Evolutionary conservation across 2,113 vertebrate genomes (phyloP), one percentile per base, ranked within the genome.

Genomic region (Gallinago media): DNA sequence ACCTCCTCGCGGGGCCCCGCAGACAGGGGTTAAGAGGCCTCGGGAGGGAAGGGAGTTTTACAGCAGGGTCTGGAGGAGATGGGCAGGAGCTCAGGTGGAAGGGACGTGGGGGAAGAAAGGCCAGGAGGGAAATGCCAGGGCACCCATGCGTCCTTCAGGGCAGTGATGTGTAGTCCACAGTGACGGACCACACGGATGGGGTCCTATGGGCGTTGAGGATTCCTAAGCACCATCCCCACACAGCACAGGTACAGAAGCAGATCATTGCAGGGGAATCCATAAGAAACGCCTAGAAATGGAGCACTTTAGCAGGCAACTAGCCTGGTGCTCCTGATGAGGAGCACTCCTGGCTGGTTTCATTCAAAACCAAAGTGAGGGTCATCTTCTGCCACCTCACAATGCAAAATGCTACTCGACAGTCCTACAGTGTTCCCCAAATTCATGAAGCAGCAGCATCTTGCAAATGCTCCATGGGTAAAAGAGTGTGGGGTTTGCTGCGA

Each of bases 11-110:
- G 0, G 72, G 83, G 94, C 93, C 85, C 42, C 0, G 74, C 76
- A 79, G 91, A 94, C 93, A 93, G 91, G 81, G 96, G 92, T 95
- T 86, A 94, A 95, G 90, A 94, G 92, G 86, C 88, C 90, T 96
- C 47, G 1, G 9, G 4, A 80, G 91, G 84, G 52, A 90, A 90
- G 66, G 47, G 74, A 40, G 27, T 50, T 82, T 83, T 77, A 46
- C 2, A 0, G 85, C 0, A 0, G 47, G 70, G 2, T 50, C 85
- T 72, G 79, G 54, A 94, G 81, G 63, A 89, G 80, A 88, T 0
- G 0, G 61, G 65, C 86, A 85, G 84, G 25, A 25, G 32, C 63
- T 96, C 92, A 96, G 96, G 88, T 93, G 88, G 80, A 74, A 3
- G 73, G 46, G 83, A 9, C 8, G 10, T 1, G 13, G 11, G 38